Base-by-base conservation (phyloP, 2,888 invertebrate species). In the Cotesia congregata region DNA sequence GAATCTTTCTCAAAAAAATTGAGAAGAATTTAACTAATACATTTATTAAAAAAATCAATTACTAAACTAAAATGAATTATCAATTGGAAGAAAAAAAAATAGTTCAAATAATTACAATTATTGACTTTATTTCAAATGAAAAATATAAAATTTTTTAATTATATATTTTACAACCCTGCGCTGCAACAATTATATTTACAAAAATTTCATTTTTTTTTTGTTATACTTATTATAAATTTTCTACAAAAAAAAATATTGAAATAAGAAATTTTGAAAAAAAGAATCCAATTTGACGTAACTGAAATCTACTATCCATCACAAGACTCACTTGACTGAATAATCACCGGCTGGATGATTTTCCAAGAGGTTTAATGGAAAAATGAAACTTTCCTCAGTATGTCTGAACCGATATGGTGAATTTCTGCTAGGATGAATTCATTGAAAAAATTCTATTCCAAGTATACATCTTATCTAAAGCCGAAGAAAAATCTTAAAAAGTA, bases 311-410 rank as follows among this genome's bases (percentile, higher is more conserved):
- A 50, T 12, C 12, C 50, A 7, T 50, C 2, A 7, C 12, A 50
- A 7, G 50, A 50, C 50, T 20, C 15, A 62, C 62, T 62, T 62
- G 62, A 6, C 62, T 62, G 17, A 17, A 62, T 62, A 62, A 6
- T 15, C 62, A 15, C 6, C 20, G 72, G 71, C 80, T 82, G 83
- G 83, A 84, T 84, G 84, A 85, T 86, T 85, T 83, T 85, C 83
- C 82, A 76, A 77, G 81, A 84, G 84, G 83, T 84, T 84, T 83
- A 85, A 83, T 83, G 83, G 85, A 86, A 86, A 85, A 85, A 86
- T 86, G 86, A 84, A 85, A 86, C 86, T 86, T 86, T 83, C 81
- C 80, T 81, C 80, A 15, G 81, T 80, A 78, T 81, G 80, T 82
- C 78, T 72, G 81, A 80, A 82, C 84, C 82, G 84, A 84, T 85